These are phyloP conservation scores for Seriola aureovittata DNA, from an alignment of 2,113 vertebrate genomes.

Conservation along the genomic window DNA sequence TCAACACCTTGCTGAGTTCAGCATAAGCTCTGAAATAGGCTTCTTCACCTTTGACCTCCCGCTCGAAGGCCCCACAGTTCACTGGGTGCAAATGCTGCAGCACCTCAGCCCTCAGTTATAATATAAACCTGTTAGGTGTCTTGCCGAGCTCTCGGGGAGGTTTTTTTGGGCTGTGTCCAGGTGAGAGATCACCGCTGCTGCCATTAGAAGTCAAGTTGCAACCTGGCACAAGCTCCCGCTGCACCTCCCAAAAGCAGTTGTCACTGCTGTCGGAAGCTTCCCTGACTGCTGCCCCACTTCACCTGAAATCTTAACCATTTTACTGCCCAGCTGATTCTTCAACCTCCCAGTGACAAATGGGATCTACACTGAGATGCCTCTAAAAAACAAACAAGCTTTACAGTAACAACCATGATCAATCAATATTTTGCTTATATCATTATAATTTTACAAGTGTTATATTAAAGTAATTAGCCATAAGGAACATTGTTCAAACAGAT, in stretches of 20 bases:
- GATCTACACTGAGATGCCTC: background rate
- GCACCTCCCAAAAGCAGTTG: slow-evolving; percentile 12
- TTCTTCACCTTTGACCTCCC: slow-evolving; percentile 32
- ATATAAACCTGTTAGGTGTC: slow-evolving; percentile 39
- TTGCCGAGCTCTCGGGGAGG: slow-evolving; percentile 7
- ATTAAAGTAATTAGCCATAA: background rate
- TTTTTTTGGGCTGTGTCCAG: slow-evolving; percentile 39
- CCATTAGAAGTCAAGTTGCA: slow-evolving; percentile 37
- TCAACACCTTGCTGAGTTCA: slow-evolving; percentile 44
- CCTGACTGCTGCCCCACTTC: slow-evolving; percentile 6
- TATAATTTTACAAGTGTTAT: background rate
- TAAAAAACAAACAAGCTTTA: background rate
- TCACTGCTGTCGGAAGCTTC: slow-evolving; percentile 6
- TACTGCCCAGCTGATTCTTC: slow-evolving; percentile 1
- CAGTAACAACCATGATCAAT: background rate
- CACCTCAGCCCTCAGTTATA: slow-evolving; percentile 22
- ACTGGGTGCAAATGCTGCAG: background rate
- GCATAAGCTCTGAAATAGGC: slow-evolving; percentile 30
- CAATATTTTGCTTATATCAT: background rate
- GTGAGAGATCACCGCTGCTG: slow-evolving; percentile 17
- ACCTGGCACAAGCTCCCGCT: slow-evolving; percentile 14
- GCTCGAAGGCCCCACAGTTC: background rate
- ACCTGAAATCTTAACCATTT: background rate
- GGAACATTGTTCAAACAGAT: background rate
- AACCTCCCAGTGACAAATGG: background rate